These are phyloP conservation scores for Xylocopa sonorina DNA, from an alignment of 1,140 invertebrate species.

Conservation along the genomic window DNA sequence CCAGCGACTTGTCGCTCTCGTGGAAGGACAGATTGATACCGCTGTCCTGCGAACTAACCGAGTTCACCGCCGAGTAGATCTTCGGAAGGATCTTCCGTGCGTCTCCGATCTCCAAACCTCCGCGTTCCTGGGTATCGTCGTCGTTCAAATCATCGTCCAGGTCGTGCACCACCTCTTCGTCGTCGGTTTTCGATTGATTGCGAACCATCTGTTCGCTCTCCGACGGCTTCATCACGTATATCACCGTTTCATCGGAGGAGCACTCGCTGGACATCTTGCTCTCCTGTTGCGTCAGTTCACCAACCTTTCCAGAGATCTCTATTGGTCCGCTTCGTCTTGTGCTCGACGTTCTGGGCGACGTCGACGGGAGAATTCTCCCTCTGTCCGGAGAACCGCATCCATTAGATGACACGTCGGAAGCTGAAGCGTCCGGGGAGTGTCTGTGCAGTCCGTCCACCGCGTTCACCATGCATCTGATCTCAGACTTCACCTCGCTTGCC, in stretches of 20 bases:
- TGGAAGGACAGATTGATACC: constrained; percentile 89
- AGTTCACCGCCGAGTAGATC: constrained; percentile 85
- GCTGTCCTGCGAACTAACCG: constrained; percentile 88
- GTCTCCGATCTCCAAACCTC: constrained; percentile 54
- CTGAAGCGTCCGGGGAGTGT: constrained; percentile 75
- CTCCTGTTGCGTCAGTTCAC: constrained; percentile 75
- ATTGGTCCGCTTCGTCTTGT: constrained; percentile 55
- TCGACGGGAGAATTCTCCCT: constrained; percentile 59
- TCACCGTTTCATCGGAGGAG: constrained; percentile 80
- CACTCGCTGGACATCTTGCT: constrained; percentile 81
- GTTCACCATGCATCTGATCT: constrained; percentile 86
- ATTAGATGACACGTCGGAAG: constrained; percentile 73
- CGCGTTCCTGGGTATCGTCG: constrained; percentile 65
- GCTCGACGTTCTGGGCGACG: constrained; percentile 56
- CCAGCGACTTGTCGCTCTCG: constrained; percentile 84
- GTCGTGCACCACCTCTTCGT: constrained; percentile 72
- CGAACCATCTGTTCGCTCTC: constrained; percentile 58
- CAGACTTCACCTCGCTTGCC: constrained; percentile 89
- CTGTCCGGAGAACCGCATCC: constrained; percentile 77
- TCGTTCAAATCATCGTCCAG: constrained; percentile 81
- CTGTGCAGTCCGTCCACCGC: constrained; percentile 87
- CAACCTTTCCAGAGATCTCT: constrained; percentile 70
- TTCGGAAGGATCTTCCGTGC: constrained; percentile 77
- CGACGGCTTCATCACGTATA: constrained; percentile 77
- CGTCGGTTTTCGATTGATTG: constrained; percentile 68